Evolutionary conservation across 2,888 invertebrate species (phyloP).

Genomic region (Drosophila paracracens): DNA sequence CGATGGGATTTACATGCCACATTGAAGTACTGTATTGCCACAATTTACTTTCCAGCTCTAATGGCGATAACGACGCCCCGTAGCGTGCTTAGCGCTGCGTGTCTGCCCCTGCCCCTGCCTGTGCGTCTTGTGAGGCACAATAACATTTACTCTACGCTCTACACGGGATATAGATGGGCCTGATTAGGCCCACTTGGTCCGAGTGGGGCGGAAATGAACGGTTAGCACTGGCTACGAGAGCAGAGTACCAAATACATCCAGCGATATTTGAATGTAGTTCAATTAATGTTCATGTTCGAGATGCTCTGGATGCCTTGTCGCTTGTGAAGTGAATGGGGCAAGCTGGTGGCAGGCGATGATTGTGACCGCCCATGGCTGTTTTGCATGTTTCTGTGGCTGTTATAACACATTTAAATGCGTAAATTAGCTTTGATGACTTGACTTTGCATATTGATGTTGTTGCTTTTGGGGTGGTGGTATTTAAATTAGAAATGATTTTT

Average conservation of each 20-base stretch:
- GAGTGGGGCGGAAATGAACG: conserved; percentile 67
- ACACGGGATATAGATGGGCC: conserved; percentile 41
- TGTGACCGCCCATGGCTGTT: conserved; percentile 38
- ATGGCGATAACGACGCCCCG: conserved; percentile 55
- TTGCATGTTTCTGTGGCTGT: conserved; percentile 38
- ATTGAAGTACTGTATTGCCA: conserved; percentile 49
- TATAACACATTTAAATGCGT: conserved; percentile 73
- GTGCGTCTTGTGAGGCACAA: conserved; percentile 49
- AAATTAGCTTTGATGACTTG: conserved; percentile 67
- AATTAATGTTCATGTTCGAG: conserved; percentile 55
- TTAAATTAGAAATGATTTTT: conserved; percentile 74
- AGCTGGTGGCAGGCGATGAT: not conserved
- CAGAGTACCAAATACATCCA: conserved; percentile 8
- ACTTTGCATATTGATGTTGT: conserved; percentile 32
- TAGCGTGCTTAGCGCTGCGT: conserved; percentile 31
- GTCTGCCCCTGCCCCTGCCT: conserved; percentile 2
- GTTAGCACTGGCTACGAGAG: conserved; percentile 49
- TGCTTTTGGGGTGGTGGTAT: conserved; percentile 29
- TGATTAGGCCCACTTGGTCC: conserved; percentile 56
- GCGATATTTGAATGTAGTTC: conserved; percentile 49
- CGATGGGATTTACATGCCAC: conserved; percentile 52
- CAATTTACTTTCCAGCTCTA: conserved; percentile 70
- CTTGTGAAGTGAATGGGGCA: not conserved
- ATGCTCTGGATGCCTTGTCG: conserved; percentile 43
- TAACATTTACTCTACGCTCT: conserved; percentile 7